Conservation (phyloP, 2,113 vertebrate genomes). For the Grus americana region DNA sequence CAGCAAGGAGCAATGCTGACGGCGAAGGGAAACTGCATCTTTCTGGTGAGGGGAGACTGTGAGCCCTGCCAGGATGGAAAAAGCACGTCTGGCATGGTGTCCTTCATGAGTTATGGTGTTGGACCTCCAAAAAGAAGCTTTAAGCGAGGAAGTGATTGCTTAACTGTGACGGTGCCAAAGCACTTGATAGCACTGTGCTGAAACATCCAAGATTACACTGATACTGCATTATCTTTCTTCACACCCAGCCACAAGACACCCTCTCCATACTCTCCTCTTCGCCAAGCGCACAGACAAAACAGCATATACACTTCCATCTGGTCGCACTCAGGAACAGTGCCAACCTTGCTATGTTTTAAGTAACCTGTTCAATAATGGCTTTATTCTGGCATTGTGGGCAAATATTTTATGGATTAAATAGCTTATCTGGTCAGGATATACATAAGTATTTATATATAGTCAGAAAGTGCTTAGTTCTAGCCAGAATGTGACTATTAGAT, state of each 20-base stretch:
- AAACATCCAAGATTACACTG: neutral
- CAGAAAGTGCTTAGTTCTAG: slow-evolving; percentile 45
- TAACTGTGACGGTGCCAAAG: neutral
- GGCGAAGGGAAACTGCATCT: neutral
- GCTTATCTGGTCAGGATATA: slow-evolving; percentile 10
- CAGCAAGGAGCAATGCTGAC: neutral
- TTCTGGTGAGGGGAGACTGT: neutral
- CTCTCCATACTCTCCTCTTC: neutral
- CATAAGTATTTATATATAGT: neutral
- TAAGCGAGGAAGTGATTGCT: neutral
- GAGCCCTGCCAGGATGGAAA: neutral
- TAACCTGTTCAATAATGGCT: slow-evolving; percentile 28
- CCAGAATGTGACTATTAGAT: slow-evolving; percentile 25
- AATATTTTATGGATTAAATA: slow-evolving; percentile 52
- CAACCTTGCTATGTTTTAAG: slow-evolving; percentile 40
- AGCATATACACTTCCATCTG: neutral
- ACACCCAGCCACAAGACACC: neutral
- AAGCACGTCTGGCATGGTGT: neutral
- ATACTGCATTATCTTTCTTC: neutral
- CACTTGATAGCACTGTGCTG: neutral
- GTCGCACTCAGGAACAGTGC: neutral
- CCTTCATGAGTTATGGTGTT: neutral
- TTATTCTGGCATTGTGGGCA: slow-evolving; percentile 20
- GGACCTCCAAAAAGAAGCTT: neutral
- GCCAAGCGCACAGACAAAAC: neutral